Base-by-base conservation (phyloP, 2,888 invertebrate genomes). In the Drosophila acutilabella region DNA sequence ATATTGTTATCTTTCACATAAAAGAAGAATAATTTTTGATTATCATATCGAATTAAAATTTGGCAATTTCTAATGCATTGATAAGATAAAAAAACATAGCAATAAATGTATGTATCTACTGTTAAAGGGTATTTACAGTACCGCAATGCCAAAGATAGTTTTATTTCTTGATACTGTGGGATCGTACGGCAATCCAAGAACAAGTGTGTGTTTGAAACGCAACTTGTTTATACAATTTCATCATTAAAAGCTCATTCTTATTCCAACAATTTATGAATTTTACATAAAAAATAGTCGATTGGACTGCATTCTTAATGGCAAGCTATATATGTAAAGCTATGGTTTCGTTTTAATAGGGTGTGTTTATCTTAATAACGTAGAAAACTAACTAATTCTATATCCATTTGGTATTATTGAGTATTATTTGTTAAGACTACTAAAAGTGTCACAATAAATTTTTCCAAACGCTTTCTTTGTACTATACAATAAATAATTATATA, bases 171-270 rank as follows among this genome's bases (percentile, higher is more conserved):
- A 40, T n/a, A 23, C 11, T 2, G 26, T 13, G 5, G 26, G 58
- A 26, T 41, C 18, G 6, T 47, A 40, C 60, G 41, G 50, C 36
- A 45, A 58, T 60, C 47, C 14, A 26, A 23, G 41, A 23, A 26
- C 40, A 26, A 64, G 8, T 30, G 40, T 70, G 30, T 18, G 45
- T 60, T 41, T 81, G 78, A 80, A 83, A 78, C 74, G 52, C 67
- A 73, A 62, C 57, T 23, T 53, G 65, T 47, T 26, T 64, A 38
- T 38, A 47, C 23, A 47, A 85, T 85, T 85, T 81, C 85, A 85
- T 85, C 85, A 85, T 88, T 70, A 64, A 53, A 41, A 38, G 57
- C 71, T 57, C 33, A 74, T 69, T 73, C 44, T 57, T 42, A 74
- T 69, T 73, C 44, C 64, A 54, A 61, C 62, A 57, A 71, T 75